Percentiles rank a stretch among this genome's conserved stretches.
phyloP scores from a whole-genome alignment of 1,140 invertebrate species.

The Epicauta chinensis region DNA sequence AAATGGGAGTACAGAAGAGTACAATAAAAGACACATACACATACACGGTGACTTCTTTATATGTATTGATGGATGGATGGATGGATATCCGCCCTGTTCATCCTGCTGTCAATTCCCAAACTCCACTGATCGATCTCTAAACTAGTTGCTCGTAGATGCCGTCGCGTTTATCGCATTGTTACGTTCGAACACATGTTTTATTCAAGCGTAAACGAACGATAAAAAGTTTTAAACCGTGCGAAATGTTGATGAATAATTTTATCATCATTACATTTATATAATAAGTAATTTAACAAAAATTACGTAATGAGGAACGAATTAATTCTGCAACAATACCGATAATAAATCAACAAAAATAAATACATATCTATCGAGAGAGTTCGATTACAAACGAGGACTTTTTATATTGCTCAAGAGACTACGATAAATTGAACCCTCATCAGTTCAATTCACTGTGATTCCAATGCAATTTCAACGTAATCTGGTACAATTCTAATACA shows the following conservation, averaged over 20 bases:
- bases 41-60: constrained; percentile 4
- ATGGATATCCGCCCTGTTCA: constrained; percentile 8
- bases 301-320: background rate
- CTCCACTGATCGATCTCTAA: constrained; percentile 16
- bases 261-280: constrained; percentile 13
- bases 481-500: no score
- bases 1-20: no score
- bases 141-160: constrained; percentile 18
- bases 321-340: no score
- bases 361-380: no score
- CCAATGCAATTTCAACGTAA: no score
- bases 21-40: no score
- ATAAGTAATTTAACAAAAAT: constrained; percentile 11
- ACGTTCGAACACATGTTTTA: constrained; percentile 17
- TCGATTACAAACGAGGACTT: no score
- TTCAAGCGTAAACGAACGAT: constrained; percentile 14
- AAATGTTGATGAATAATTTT: constrained; percentile 8
- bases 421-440: no score
- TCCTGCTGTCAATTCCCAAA: constrained; percentile 13
- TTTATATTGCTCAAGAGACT: no score
- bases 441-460: no score
- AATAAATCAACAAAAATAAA: no score
- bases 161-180: constrained; percentile 16
- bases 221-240: constrained; percentile 11
- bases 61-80: constrained; percentile 1